phyloP scores from a whole-genome alignment of 2,888 invertebrate species.

The Chromoteleia sp. region DNA sequence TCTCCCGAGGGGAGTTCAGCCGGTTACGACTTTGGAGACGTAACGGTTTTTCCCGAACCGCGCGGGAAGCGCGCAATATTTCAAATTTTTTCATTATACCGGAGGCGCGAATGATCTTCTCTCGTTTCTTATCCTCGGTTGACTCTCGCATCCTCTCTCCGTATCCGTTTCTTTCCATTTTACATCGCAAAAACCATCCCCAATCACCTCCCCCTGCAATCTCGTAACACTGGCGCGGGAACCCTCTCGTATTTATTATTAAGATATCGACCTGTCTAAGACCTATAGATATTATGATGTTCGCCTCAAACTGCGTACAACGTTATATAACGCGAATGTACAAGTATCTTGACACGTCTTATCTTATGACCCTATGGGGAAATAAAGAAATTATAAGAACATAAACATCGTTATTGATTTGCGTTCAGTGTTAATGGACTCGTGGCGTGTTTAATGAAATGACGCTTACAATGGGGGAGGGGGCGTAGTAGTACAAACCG shows the following conservation, averaged over 20 bases:
- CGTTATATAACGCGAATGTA: conserved; percentile 1
- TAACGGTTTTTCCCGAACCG: conserved; percentile 75
- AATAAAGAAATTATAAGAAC: conserved; percentile 51
- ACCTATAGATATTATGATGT: conserved; percentile 77
- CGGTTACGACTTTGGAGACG: conserved; percentile 81
- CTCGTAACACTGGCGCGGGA: conserved; percentile 79
- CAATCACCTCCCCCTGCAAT: conserved; percentile 81
- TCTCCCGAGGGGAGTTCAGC: conserved; percentile 79
- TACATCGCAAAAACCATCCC: conserved; percentile 69
- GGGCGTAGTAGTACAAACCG: conserved; percentile 49
- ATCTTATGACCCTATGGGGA: conserved; percentile 41
- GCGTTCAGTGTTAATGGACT: conserved; percentile 69
- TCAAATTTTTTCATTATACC: conserved; percentile 85
- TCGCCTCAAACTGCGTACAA: conserved; percentile 54
- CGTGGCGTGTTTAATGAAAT: conserved; percentile 58
- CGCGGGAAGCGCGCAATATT: conserved; percentile 81
- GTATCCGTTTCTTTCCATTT: conserved; percentile 46
- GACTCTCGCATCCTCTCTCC: conserved; percentile 29
- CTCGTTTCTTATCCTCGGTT: conserved; percentile 58
- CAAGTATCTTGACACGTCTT: conserved; percentile 36
- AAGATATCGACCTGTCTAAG: conserved; percentile 84
- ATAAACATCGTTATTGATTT: conserved; percentile 55
- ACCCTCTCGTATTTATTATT: conserved; percentile 84
- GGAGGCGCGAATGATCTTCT: conserved; percentile 82
- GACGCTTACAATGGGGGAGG: conserved; percentile 34